These are phyloP conservation scores for Haliaeetus leucogaster DNA, from an alignment of 2,113 vertebrate genomes.

Conservation along the genomic window DNA sequence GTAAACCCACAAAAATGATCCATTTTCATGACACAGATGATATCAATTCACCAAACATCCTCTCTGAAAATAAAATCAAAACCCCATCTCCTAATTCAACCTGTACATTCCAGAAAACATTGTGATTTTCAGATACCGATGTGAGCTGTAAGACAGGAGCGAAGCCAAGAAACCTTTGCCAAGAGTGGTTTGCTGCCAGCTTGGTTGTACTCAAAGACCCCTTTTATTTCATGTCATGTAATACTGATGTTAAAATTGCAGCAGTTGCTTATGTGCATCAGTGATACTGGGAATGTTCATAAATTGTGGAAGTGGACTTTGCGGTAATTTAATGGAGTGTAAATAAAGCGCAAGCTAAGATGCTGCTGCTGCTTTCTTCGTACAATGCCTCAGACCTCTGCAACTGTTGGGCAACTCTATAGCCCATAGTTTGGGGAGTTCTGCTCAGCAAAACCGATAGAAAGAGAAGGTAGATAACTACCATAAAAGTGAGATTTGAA, in stretches of 20 bases:
- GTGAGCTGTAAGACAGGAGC: neutral
- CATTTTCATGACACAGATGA: neutral
- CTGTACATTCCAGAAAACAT: neutral
- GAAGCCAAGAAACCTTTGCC: neutral
- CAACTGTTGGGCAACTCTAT: accelerated
- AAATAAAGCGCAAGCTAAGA: neutral
- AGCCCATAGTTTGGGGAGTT: neutral
- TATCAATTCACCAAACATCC: neutral
- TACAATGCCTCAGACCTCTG: neutral
- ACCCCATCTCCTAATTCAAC: neutral
- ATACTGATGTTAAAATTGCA: neutral
- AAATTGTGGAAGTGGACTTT: neutral
- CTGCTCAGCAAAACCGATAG: neutral
- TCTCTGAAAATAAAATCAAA: neutral
- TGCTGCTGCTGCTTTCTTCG: neutral
- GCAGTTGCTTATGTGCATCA: neutral
- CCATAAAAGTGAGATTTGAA: neutral
- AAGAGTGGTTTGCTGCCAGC: neutral
- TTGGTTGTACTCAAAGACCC: neutral
- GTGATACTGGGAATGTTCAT: neutral
- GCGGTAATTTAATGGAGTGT: neutral
- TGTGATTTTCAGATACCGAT: neutral
- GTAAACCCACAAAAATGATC: neutral
- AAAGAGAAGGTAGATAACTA: neutral
- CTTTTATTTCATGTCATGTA: neutral